A percentile compares a stretch with the other conserved stretches of the same genome.
Conservation (phyloP, 2,888 invertebrate genomes). For the Tachystola acroxantha region DNA sequence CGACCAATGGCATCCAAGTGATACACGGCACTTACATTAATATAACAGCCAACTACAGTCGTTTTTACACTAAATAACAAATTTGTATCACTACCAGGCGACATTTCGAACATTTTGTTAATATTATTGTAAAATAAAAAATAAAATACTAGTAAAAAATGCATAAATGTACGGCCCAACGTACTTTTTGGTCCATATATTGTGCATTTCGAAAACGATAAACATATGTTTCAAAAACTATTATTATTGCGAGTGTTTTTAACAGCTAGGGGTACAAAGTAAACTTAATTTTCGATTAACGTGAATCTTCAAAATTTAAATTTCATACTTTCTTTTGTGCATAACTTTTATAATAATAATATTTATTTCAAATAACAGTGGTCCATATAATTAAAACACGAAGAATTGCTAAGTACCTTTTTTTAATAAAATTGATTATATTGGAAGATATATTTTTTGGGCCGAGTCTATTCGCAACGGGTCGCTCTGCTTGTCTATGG, state of each 20-base stretch:
- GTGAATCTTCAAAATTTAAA: too few relatives aligned
- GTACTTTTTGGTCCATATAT: not conserved
- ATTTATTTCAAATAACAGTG: too few relatives aligned
- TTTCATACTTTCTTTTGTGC: too few relatives aligned
- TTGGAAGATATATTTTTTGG: too few relatives aligned
- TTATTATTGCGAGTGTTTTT: not conserved
- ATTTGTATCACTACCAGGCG: slow-evolving; percentile 6
- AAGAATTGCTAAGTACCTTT: too few relatives aligned
- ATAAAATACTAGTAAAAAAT: not conserved
- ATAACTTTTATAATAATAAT: too few relatives aligned
- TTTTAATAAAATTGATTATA: too few relatives aligned
- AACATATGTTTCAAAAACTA: slow-evolving; percentile 1
- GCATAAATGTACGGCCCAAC: not conserved
- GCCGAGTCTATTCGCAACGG: too few relatives aligned
- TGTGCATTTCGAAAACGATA: slow-evolving; percentile 6
- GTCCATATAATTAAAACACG: too few relatives aligned
- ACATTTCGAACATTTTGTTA: not conserved
- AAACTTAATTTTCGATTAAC: too few relatives aligned
- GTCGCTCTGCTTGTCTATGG: too few relatives aligned
- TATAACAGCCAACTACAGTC: slow-evolving; percentile 14
- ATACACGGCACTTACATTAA: not conserved
- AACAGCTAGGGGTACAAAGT: too few relatives aligned
- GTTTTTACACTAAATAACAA: slow-evolving; percentile 15
- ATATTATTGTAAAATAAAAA: not conserved
- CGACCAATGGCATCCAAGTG: not conserved